phyloP scores from a whole-genome alignment of 2,888 invertebrate species.

The Scaptomyza tumidula region DNA sequence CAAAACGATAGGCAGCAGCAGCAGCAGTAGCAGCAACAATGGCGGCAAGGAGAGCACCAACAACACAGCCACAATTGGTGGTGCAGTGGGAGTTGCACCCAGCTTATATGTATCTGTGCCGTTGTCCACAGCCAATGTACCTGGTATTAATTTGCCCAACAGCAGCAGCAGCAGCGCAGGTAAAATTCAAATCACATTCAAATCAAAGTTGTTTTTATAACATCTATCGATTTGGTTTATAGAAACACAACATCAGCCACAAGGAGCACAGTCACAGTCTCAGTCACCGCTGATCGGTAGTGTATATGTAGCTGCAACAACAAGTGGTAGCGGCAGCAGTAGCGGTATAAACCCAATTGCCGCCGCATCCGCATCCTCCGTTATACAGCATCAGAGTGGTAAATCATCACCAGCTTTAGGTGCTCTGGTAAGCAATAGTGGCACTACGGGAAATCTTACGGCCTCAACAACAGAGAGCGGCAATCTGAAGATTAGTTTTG shows the following conservation, averaged over 20 bases:
- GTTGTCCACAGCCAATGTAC: conserved; percentile 85
- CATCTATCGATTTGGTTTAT: not conserved
- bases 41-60: conserved; percentile 49
- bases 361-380: conserved; percentile 43
- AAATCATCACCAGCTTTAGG: conserved; percentile 79
- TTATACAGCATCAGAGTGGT: conserved; percentile 81
- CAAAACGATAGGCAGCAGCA: conserved; percentile 47
- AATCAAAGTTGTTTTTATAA: not conserved
- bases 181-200: conserved; percentile 29
- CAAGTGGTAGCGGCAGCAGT: conserved; percentile 14
- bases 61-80: conserved; percentile 31
- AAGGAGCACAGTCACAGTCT: conserved; percentile 22
- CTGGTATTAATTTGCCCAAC: conserved; percentile 84
- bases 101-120: conserved; percentile 89
- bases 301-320: conserved; percentile 46
- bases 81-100: conserved; percentile 75
- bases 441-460: conserved; percentile 73
- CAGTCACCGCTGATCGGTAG: conserved; percentile 59
- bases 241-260: conserved; percentile 54
- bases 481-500: conserved; percentile 86
- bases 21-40: conserved; percentile 39
- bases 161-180: conserved; percentile 60
- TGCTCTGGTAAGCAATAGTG: conserved; percentile 59
- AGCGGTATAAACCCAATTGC: conserved; percentile 23
- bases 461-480: conserved; percentile 85